Evolutionary conservation across 2,113 vertebrate genomes (phyloP).

Genomic region (Oreotrochilus melanogaster): DNA sequence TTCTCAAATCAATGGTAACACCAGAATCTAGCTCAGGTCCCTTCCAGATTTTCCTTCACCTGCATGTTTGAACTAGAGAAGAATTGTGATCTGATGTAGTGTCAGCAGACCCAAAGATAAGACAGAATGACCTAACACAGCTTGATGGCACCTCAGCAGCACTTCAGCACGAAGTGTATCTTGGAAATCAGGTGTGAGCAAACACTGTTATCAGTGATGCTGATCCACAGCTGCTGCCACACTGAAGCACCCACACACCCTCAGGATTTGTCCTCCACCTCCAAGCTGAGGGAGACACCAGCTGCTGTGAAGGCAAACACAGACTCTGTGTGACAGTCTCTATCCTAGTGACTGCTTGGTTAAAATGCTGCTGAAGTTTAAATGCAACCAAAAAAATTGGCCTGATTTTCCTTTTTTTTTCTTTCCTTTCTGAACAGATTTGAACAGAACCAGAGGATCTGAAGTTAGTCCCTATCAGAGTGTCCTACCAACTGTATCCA

Average conservation of each 20-base stretch:
- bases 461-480: background rate
- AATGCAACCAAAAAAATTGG: background rate
- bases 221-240: background rate
- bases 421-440: background rate
- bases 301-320: background rate
- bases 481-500: background rate
- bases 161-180: background rate
- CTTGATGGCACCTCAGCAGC: background rate
- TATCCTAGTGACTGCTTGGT: background rate
- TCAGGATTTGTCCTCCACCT: background rate
- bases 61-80: background rate
- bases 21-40: background rate
- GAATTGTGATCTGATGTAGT: background rate
- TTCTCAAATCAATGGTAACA: background rate
- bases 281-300: background rate
- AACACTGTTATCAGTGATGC: background rate
- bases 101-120: background rate
- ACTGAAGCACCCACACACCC: background rate
- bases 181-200: background rate
- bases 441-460: background rate
- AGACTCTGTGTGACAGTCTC: background rate
- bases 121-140: background rate
- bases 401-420: background rate
- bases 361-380: background rate
- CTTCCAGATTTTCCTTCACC: background rate